Base-by-base conservation (phyloP, 2,888 invertebrate species). In the Eupithecia centaureata region DNA sequence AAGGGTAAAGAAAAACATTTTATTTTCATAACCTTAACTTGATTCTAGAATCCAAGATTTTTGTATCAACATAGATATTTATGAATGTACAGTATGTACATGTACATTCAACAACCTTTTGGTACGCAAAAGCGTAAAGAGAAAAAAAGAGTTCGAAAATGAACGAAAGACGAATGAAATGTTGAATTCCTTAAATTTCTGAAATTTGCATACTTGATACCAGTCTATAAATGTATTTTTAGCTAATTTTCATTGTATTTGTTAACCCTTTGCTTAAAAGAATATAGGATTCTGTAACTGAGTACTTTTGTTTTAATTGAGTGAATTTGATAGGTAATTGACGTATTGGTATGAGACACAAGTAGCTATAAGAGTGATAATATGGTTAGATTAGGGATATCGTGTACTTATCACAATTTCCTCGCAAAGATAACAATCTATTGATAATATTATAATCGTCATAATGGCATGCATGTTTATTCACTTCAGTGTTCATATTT, bases 381-480 rank as follows among this genome's bases (percentile, higher is more conserved):
- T 56, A 30, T 33, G 30, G 32, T n/a, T 30, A 33, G 32, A 32
- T 57, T 13, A 57, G 5, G 30, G 32, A n/a, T 57, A 57, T 57
- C 57, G 57, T 8, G 12, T 18, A 56, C 32, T n/a, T 57, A 57
- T 32, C 25, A 74, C 76, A 77, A 84, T 86, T 90, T 90, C 86
- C 85, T 82, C 72, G 79, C 82, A 78, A 79, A 83, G 89, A 90
- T 91, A 90, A 78, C 72, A 84, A 87, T 88, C 85, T 77, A 82
- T 82, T 82, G 85, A 89, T 89, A 57, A 33, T 33, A 84, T 76
- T 74, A 68, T 82, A 83, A 83, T 85, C 82, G 77, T 78, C 76
- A 81, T 78, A 77, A 78, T 79, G 77, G 76, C 79, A 78, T 72
- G 76, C 54, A 81, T 82, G 78, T 70, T 73, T 78, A 78, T 78